phyloP scores from a whole-genome alignment of 1,140 invertebrate species.

The Nephila pilipes region DNA sequence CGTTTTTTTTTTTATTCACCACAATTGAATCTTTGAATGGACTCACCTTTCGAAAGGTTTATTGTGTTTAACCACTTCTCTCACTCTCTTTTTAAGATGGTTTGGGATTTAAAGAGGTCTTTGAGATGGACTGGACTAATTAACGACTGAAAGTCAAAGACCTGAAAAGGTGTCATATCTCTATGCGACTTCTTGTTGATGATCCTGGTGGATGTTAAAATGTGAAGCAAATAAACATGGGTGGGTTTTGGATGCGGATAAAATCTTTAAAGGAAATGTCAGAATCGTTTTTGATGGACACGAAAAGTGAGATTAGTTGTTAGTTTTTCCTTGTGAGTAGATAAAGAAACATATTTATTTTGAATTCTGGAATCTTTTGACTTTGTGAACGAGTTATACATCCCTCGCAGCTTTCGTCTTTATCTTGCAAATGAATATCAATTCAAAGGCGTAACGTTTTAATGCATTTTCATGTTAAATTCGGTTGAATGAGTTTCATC shows the following conservation, averaged over 20 bases:
- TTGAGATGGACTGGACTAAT: constrained; percentile 13
- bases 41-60: not conserved
- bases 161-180: constrained; percentile 37
- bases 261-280: not conserved
- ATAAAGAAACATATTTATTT: not conserved
- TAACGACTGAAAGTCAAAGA: constrained; percentile 21
- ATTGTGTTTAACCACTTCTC: constrained; percentile 15
- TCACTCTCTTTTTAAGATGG: not conserved
- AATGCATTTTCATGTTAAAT: no score
- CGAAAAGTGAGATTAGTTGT: not conserved
- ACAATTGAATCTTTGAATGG: not conserved
- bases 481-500: no score
- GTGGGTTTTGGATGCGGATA: not conserved
- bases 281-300: constrained; percentile 9
- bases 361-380: not conserved
- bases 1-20: not conserved
- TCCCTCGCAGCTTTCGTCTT: no score
- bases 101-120: not conserved
- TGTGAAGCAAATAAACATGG: not conserved
- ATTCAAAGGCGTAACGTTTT: no score
- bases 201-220: not conserved
- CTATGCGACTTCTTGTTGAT: not conserved
- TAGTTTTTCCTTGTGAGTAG: not conserved
- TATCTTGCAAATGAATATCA: no score
- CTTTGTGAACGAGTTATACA: no score